Base-by-base conservation (phyloP, 2,797 vertebrate genomes). In the Manis crassicaudata region DNA sequence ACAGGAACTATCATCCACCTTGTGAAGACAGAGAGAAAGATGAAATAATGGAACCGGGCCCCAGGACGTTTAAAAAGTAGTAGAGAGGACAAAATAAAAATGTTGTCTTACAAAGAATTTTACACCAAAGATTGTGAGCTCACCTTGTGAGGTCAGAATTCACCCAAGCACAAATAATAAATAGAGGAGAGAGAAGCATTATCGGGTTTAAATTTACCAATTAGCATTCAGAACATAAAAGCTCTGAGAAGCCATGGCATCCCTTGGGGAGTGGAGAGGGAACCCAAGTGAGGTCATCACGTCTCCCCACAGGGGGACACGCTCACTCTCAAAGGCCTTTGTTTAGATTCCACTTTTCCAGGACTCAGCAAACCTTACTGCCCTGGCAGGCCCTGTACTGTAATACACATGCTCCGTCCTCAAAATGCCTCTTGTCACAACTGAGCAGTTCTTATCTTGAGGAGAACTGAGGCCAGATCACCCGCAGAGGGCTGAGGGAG, bases 91-190 rank as follows among this genome's bases (percentile, higher is more conserved):
- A 62, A 91, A 67, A 58, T 82, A 29, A 85, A 94, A 93, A 56
- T 63, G 43, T 29, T 65, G 81, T 17, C 50, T 72, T 40, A 67
- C 56, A 29, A 73, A 54, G n/a, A 92, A 65, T 85, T 77, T 85
- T 67, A 63, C 29, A 50, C 32, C n/a, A 52, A 85, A 50, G 13
- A 72, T 54, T 12, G 62, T 4, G 25, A 90, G 72, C 46, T 37
- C 23, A 16, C 6, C 56, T 88, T 87, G 5, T 76, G 75, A 93
- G 92, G 40, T 92, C 89, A 94, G 83, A 91, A 92, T 86, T 86
- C 52, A 75, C 79, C 37, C 43, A 82, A 96, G 79, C 40, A 83
- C 82, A 97, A 96, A 93, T 83, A 96, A 73, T 79, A 95, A 88
- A 86, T 75, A 89, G 29, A 62, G 9, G 21, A 29, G 75, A 86